A percentile compares a stretch with the other conserved stretches of the same genome.
phyloP scores from a whole-genome alignment of 2,113 vertebrate genomes.

The Dipodomys spectabilis region DNA sequence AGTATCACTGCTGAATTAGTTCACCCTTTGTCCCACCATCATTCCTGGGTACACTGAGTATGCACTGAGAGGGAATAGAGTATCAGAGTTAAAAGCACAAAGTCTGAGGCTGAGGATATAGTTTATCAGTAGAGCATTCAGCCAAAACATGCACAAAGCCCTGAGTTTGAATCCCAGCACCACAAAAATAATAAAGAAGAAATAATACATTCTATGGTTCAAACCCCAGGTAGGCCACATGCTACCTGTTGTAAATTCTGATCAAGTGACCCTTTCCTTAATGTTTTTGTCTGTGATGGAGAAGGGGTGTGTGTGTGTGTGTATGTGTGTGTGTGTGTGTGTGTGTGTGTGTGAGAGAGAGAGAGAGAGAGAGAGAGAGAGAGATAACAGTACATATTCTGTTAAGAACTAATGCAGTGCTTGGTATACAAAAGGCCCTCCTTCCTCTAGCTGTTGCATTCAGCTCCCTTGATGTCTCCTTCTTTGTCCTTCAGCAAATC shows the following conservation, averaged over 20 bases:
- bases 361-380: too few species aligned
- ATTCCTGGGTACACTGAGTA: not conserved
- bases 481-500: constrained; percentile 2
- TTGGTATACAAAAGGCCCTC: not conserved
- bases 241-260: not conserved
- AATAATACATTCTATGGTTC: not conserved
- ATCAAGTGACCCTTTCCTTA: not conserved
- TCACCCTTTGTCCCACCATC: not conserved
- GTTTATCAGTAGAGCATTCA: not conserved
- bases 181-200: not conserved
- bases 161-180: not conserved
- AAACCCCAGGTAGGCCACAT: not conserved
- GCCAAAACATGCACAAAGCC: too few species aligned
- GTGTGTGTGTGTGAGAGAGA: too few species aligned
- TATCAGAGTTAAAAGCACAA: not conserved
- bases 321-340: too few species aligned
- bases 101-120: too few species aligned
- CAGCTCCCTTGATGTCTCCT: not conserved
- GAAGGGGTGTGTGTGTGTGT: not conserved
- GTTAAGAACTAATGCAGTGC: not conserved
- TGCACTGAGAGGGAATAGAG: not conserved
- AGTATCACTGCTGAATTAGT: too few species aligned
- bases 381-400: not conserved
- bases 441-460: not conserved
- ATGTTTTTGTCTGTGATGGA: not conserved